These are phyloP conservation scores for Enoplolaimus lenunculus DNA, from an alignment of 2,888 invertebrate genomes.

Conservation along the genomic window DNA sequence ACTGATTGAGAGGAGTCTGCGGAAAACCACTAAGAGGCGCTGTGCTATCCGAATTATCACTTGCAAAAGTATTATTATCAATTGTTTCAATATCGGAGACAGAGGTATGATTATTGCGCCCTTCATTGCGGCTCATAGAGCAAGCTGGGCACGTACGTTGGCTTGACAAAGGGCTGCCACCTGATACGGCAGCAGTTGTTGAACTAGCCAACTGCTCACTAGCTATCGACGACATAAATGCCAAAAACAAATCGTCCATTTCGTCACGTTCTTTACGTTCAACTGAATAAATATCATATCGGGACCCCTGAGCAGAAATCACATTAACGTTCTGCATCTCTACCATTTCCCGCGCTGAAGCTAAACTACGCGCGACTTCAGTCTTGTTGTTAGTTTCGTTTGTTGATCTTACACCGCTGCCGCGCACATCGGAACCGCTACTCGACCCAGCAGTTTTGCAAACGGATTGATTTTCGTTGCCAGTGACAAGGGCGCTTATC, in stretches of 20 bases:
- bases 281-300: too few relatives aligned
- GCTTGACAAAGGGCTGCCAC: too few relatives aligned
- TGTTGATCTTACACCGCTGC: not conserved
- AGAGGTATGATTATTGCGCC: too few relatives aligned
- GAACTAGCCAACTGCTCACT: not conserved
- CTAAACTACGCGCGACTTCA: not conserved
- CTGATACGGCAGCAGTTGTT: too few relatives aligned
- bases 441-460: not conserved
- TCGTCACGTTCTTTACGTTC: not conserved
- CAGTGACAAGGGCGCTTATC: not conserved
- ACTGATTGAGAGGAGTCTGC: not conserved
- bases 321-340: not conserved
- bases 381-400: not conserved
- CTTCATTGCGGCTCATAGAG: too few relatives aligned
- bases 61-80: not conserved
- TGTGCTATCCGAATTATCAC: not conserved
- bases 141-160: too few relatives aligned
- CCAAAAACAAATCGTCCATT: not conserved
- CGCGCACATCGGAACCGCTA: not conserved
- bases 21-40: not conserved
- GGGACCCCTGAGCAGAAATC: too few relatives aligned
- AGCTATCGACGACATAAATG: not conserved
- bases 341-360: not conserved
- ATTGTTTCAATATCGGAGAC: too few relatives aligned
- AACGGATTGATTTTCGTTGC: not conserved